Evolutionary conservation across 2,888 invertebrate species (phyloP).

Genomic region (Atherix ibis): DNA sequence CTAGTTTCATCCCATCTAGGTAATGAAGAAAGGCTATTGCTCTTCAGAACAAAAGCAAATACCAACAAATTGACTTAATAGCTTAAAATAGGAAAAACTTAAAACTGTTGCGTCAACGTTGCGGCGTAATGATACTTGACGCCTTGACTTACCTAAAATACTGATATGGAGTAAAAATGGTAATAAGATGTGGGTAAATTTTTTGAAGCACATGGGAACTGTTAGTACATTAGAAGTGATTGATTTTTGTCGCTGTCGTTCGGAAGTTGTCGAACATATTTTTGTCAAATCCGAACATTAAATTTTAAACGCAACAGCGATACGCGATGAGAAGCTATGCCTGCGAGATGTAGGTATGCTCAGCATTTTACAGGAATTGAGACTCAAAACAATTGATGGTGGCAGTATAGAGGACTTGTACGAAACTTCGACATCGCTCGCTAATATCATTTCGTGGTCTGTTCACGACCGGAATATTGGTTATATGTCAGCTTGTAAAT

Average conservation of each 20-base stretch:
- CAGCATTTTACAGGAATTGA: conserved; percentile 48
- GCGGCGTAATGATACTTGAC: conserved; percentile 52
- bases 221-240: conserved; percentile 44
- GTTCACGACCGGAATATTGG: conserved; percentile 41
- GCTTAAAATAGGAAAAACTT: too few species aligned
- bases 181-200: conserved; percentile 54
- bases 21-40: too few species aligned
- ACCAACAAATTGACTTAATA: too few species aligned
- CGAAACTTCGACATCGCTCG: conserved; percentile 41
- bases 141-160: conserved; percentile 70
- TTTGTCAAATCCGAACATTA: conserved; percentile 43
- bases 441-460: conserved; percentile 41
- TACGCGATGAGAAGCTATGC: conserved; percentile 51
- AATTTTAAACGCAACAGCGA: conserved; percentile 55
- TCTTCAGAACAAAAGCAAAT: too few species aligned
- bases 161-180: conserved; percentile 45
- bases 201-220: conserved; percentile 46
- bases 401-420: conserved; percentile 49
- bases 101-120: conserved; percentile 56
- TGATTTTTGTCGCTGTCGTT: conserved; percentile 56
- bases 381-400: conserved; percentile 54
- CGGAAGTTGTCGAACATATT: conserved; percentile 53
- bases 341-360: conserved; percentile 45
- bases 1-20: too few species aligned
- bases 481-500: conserved; percentile 45